Evolutionary conservation across 2,113 vertebrate species (phyloP).

Genomic region (Melanotaenia duboulayi): DNA sequence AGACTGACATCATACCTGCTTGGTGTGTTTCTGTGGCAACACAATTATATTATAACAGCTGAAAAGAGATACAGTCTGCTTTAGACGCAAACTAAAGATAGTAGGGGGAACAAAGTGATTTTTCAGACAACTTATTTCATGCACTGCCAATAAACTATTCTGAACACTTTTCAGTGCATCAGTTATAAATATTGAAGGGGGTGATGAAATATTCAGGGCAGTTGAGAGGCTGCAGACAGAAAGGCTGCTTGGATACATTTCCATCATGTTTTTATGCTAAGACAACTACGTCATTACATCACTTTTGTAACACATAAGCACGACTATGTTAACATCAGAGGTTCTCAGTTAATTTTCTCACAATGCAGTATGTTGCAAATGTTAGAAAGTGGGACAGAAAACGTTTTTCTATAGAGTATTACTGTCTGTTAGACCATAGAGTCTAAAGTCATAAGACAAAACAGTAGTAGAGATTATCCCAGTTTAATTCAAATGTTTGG

Average conservation of each 20-base stretch:
- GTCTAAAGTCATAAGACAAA: background rate
- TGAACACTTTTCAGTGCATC: background rate
- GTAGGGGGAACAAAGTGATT: background rate
- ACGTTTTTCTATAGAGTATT: background rate
- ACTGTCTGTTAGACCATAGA: background rate
- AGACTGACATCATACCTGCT: conserved; percentile 39
- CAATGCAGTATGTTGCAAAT: background rate
- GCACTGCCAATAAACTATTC: background rate
- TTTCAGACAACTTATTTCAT: background rate
- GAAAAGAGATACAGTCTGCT: conserved; percentile 8
- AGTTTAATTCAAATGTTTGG: background rate
- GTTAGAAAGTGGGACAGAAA: background rate
- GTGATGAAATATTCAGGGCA: background rate
- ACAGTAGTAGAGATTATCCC: background rate
- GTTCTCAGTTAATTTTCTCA: background rate
- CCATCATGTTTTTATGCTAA: too few species aligned
- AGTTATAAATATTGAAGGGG: background rate
- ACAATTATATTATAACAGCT: background rate
- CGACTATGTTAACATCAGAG: background rate
- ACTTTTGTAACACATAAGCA: too few species aligned
- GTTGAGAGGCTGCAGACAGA: background rate
- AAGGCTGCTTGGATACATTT: too few species aligned
- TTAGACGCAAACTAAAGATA: background rate
- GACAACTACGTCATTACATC: too few species aligned
- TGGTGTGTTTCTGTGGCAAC: conserved; percentile 25